phyloP scores from a whole-genome alignment of 2,797 vertebrate genomes.

The Nyctalus aviator region DNA sequence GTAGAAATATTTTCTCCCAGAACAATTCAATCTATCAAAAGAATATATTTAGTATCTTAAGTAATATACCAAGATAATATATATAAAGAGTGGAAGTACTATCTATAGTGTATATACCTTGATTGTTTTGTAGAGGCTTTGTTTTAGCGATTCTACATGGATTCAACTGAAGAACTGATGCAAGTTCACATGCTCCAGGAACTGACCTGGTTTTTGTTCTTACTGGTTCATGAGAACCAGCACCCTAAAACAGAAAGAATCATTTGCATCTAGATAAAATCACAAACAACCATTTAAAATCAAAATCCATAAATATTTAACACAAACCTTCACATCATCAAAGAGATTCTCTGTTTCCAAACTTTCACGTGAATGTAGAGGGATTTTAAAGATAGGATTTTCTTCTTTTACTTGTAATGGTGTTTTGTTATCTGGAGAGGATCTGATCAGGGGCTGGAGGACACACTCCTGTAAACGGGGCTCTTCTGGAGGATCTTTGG shows the following conservation, averaged over 20 bases:
- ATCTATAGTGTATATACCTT: constrained; percentile 75
- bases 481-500: constrained; percentile 81
- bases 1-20: background rate
- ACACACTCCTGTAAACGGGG: constrained; percentile 77
- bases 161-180: constrained; percentile 91
- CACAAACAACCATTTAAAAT: constrained; percentile 67
- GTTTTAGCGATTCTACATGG: constrained; percentile 87
- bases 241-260: constrained; percentile 85
- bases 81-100: background rate
- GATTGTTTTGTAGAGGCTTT: constrained; percentile 81
- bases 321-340: constrained; percentile 84
- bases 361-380: constrained; percentile 68
- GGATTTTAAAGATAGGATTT: constrained; percentile 82
- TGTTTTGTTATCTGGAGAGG: constrained; percentile 80
- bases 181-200: constrained; percentile 86
- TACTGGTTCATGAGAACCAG: constrained; percentile 84
- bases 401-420: constrained; percentile 85
- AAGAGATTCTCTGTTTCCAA: constrained; percentile 82
- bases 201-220: constrained; percentile 85
- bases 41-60: background rate
- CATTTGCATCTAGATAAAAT: constrained; percentile 78
- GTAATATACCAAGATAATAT: background rate
- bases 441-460: constrained; percentile 75
- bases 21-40: constrained; percentile 34
- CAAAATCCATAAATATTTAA: constrained; percentile 52